Conservation (phyloP, 2,888 invertebrate genomes). For the Mythimna lalbum region DNA sequence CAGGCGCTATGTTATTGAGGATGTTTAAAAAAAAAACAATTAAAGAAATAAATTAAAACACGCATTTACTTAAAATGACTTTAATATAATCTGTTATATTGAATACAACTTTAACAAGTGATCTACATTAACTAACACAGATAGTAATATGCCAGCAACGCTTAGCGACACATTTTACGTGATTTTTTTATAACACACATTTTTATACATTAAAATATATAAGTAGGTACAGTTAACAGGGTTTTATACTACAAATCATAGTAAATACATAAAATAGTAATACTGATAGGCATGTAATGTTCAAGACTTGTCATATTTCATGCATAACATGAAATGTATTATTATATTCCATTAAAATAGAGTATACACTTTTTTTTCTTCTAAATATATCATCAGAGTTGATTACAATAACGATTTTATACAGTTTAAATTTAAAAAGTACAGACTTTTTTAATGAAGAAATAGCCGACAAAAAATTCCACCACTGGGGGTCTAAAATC, state of each 20-base stretch:
- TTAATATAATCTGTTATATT: slow-evolving; percentile 59
- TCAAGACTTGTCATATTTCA: no score
- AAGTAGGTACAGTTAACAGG: slow-evolving; percentile 31
- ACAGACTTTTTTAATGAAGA: no score
- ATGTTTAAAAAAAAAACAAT: no score
- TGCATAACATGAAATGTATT: not conserved
- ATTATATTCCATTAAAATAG: not conserved
- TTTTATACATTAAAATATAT: slow-evolving; percentile 19
- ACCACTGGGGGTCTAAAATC: no score
- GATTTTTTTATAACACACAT: slow-evolving; percentile 29
- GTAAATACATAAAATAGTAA: slow-evolving; percentile 22
- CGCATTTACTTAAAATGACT: slow-evolving; percentile 29
- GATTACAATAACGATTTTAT: no score
- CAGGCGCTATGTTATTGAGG: no score
- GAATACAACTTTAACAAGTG: slow-evolving; percentile 74
- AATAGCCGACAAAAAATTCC: no score
- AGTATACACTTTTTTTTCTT: no score
- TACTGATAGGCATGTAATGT: slow-evolving; percentile 24
- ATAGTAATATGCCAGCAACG: slow-evolving; percentile 39
- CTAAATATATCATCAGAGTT: no score
- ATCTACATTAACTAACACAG: slow-evolving; percentile 70
- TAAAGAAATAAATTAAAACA: slow-evolving; percentile 3
- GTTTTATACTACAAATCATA: slow-evolving; percentile 44
- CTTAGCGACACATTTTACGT: slow-evolving; percentile 43
- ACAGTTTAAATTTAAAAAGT: no score